A percentile compares a stretch with the other conserved stretches of the same genome.
phyloP scores from a whole-genome alignment of 2,113 vertebrate species.

The Cyphomyrus discorhynchus region DNA sequence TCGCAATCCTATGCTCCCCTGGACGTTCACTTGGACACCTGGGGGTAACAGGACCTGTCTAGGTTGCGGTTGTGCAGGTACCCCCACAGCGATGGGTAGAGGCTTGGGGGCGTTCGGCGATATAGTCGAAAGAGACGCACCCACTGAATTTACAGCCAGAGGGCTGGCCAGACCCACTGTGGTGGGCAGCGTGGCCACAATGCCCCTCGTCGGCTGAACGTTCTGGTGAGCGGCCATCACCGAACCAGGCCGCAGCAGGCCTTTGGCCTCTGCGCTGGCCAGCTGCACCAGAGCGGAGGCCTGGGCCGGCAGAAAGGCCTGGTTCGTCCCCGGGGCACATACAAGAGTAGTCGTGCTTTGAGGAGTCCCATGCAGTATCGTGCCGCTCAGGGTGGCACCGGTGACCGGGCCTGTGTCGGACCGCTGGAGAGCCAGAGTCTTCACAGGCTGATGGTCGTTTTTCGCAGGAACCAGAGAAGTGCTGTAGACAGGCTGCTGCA shows the following conservation, averaged over 20 bases:
- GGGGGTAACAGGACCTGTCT: constrained; percentile 65
- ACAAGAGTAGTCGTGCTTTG: constrained; percentile 50
- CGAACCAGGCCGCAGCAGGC: constrained; percentile 57
- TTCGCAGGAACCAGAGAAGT: constrained; percentile 25
- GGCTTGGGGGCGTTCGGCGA: constrained; percentile 38
- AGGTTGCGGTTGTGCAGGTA: constrained; percentile 36
- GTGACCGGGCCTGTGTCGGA: constrained; percentile 26
- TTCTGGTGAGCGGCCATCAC: constrained; percentile 50
- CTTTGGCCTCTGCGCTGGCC: constrained; percentile 65
- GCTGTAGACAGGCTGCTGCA: constrained; percentile 27
- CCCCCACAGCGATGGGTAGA: constrained; percentile 32
- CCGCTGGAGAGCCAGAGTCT: constrained; percentile 37
- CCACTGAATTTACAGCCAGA: constrained; percentile 36
- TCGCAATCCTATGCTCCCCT: constrained; percentile 48
- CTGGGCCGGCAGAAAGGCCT: constrained; percentile 58
- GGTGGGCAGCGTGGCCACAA: constrained; percentile 16
- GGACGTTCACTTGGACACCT: constrained; percentile 55
- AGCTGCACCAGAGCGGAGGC: constrained; percentile 64
- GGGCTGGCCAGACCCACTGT: constrained; percentile 32
- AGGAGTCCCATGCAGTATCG: constrained; percentile 38
- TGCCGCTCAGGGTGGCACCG: constrained; percentile 21
- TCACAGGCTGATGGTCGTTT: constrained; percentile 33
- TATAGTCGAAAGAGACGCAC: constrained; percentile 33
- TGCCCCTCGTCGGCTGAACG: constrained; percentile 41
- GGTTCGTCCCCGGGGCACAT: constrained; percentile 47